Evolutionary conservation across 2,888 invertebrate species (phyloP).

Genomic region (Orchesellides sinensis): DNA sequence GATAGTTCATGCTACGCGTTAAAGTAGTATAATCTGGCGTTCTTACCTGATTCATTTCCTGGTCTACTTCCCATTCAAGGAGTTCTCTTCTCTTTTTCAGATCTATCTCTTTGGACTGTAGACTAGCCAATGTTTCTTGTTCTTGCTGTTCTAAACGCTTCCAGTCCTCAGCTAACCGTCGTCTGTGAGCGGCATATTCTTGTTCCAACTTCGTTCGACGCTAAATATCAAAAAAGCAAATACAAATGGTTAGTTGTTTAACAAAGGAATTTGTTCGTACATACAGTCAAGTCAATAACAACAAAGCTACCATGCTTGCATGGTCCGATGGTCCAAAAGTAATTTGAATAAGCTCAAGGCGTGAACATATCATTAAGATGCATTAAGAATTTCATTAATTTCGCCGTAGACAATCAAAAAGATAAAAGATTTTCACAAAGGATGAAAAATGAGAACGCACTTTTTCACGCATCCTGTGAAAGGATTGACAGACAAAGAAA

Average conservation of each 20-base stretch:
- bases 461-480: too few relatives aligned
- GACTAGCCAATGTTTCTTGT: conserved; percentile 80
- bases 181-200: conserved; percentile 84
- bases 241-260: background rate
- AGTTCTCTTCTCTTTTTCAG: conserved; percentile 79
- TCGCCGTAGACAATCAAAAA: too few relatives aligned
- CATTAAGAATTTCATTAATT: too few relatives aligned
- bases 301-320: too few relatives aligned
- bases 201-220: conserved; percentile 81
- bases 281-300: too few relatives aligned
- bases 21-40: background rate
- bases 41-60: conserved; percentile 76
- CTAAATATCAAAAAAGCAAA: conserved; percentile 66
- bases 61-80: conserved; percentile 79
- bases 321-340: too few relatives aligned
- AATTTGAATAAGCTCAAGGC: too few relatives aligned
- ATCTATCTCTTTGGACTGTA: conserved; percentile 81
- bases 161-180: conserved; percentile 78
- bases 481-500: too few relatives aligned
- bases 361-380: too few relatives aligned
- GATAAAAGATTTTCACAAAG: too few relatives aligned
- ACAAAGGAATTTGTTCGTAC: too few relatives aligned
- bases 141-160: conserved; percentile 82
- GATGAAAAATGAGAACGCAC: too few relatives aligned
- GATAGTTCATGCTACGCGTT: background rate